Base-by-base conservation (phyloP, 2,888 invertebrate species). In the Macaria liturata region DNA sequence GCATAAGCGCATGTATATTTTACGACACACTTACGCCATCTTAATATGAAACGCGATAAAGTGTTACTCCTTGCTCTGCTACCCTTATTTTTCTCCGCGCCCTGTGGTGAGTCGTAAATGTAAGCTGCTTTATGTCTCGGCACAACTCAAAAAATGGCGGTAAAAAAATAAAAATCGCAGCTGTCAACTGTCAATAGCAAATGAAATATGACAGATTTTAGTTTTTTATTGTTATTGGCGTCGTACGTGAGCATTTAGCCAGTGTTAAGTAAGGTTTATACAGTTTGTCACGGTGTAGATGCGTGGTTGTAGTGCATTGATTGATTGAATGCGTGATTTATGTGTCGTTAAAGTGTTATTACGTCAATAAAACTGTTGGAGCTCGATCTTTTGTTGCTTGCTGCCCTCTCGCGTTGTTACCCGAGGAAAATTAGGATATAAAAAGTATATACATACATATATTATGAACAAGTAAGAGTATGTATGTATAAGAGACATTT, bases 31-130 rank as follows among this genome's bases (percentile, higher is more conserved):
- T 73, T 68, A 67, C 70, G 61, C 68, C 68, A 67, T 73, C 74
- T 72, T 76, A 72, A 76, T 76, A 77, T 73, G 68, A 71, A 64
- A 67, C 49, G 67, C 75, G 75, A 75, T 75, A 75, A 75, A 74
- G 70, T 32, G 48, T 48, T 56, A 20, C 49, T 45, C 40, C 20
- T 47, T 39, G 39, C 53, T 49, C 8, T 42, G 49, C 55, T 53
- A 49, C 61, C 58, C 61, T 62, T 56, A 62, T 58, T 58, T 62
- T 62, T 62, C 52, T 58, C 61, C 48, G 48, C 51, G 47, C 54
- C 51, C 51, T 48, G 61, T 46, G 59, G 59, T 30, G 59, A 56
- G 50, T 57, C 61, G 54, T 54, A 61, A 61, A 61, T 31, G 54
- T 61, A 57, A 61, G 61, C 61, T 51, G 54, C 54, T 61, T 61